Conservation (phyloP, 2,797 vertebrate species). For the Dromococcyx pavoninus region DNA sequence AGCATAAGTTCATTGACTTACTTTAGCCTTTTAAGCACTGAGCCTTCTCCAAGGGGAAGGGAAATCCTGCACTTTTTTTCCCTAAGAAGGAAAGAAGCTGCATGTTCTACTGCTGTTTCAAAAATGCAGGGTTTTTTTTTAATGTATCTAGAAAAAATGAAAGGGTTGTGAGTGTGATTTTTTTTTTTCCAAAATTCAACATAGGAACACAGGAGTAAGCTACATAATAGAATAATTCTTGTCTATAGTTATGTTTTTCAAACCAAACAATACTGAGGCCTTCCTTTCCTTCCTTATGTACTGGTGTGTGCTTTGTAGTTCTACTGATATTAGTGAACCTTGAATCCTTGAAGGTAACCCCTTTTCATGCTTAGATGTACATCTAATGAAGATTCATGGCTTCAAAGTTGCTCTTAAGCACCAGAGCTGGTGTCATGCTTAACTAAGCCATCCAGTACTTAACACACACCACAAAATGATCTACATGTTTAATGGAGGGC, state of each 20-base stretch:
- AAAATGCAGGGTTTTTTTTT: background rate
- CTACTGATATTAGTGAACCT: background rate
- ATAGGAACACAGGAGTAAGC: background rate
- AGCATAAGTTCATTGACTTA: background rate
- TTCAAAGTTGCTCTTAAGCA: conserved; percentile 4
- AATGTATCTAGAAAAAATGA: background rate
- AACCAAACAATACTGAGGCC: background rate
- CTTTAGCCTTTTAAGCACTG: background rate
- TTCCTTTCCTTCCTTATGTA: background rate
- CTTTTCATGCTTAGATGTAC: background rate
- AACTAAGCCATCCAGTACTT: background rate
- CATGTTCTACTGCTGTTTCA: background rate
- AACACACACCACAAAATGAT: background rate
- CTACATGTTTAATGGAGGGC: conserved; percentile 39
- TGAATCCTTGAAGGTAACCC: background rate
- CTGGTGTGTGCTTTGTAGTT: background rate
- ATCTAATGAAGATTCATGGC: conserved; percentile 1
- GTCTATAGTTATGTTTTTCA: background rate
- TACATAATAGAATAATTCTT: background rate
- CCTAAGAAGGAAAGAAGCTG: background rate
- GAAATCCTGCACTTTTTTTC: background rate
- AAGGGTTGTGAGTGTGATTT: background rate
- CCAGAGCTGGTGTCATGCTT: background rate
- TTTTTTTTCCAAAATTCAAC: too few species aligned
- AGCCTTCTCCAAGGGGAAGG: background rate